A percentile compares a stretch with the other conserved stretches of the same genome.
These are phyloP conservation scores for Homalodisca vitripennis DNA, from an alignment of 1,140 invertebrate genomes.

Conservation along the genomic window DNA sequence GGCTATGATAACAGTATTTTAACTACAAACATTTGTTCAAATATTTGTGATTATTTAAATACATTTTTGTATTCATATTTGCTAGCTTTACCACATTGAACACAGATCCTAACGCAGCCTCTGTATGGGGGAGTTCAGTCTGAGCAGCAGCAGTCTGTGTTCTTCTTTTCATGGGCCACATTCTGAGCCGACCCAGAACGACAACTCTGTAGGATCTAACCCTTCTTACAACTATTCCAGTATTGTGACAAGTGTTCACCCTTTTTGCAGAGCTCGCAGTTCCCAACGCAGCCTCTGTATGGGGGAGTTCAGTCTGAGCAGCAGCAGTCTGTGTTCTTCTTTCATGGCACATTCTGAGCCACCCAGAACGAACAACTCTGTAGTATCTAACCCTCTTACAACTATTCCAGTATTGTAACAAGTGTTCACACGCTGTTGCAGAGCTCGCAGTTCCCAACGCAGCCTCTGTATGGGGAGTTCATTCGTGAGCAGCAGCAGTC, in stretches of 20 bases:
- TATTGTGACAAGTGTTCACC: too few relatives aligned
- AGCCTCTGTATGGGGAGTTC: conserved; percentile 68
- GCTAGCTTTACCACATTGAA: too few relatives aligned
- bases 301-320: conserved; percentile 64
- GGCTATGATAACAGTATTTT: too few relatives aligned
- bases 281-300: conserved; percentile 66
- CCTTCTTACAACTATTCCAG: too few relatives aligned
- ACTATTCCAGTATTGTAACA: too few relatives aligned
- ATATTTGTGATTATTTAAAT: too few relatives aligned
- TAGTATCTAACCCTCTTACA: too few relatives aligned
- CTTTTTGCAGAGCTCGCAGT: conserved; percentile 58
- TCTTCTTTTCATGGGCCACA: conserved; percentile 63
- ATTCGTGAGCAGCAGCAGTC: conserved; percentile 58
- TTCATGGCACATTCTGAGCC: conserved; percentile 69
- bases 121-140: conserved; percentile 63
- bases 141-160: conserved; percentile 59
- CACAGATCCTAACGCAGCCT: conserved; percentile 64
- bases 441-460: conserved; percentile 60
- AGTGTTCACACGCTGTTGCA: too few relatives aligned
- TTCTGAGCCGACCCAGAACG: conserved; percentile 80
- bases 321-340: conserved; percentile 56
- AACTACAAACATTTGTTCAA: too few relatives aligned
- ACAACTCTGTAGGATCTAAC: conserved; percentile 67
- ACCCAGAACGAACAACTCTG: conserved; percentile 80
- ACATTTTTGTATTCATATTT: too few relatives aligned